phyloP scores from a whole-genome alignment of 2,888 invertebrate species.

The Amphipyra berbera region DNA sequence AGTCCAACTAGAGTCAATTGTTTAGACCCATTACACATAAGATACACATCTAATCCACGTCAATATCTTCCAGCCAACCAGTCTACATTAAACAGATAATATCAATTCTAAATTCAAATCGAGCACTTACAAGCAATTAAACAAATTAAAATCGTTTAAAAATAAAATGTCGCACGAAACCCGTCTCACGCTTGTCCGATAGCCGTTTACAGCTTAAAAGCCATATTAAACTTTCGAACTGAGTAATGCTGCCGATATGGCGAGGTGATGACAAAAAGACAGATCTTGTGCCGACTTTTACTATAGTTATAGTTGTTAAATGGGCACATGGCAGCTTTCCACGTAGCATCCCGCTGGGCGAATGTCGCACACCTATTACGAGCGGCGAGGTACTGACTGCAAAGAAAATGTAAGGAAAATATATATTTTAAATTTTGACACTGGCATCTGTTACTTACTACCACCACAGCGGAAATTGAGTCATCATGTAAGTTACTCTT shows the following conservation, averaged over 20 bases:
- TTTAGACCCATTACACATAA: neutral
- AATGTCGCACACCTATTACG: conserved; percentile 66
- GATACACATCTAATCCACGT: conserved; percentile 19
- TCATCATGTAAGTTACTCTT: too few relatives aligned
- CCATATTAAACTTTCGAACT: conserved; percentile 71
- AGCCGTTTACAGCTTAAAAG: conserved; percentile 48
- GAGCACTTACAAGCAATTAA: conserved; percentile 42
- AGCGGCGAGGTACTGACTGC: conserved; percentile 53
- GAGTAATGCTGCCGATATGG: conserved; percentile 66
- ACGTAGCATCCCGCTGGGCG: conserved; percentile 64
- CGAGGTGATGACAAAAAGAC: conserved; percentile 65
- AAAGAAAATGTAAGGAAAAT: conserved; percentile 30
- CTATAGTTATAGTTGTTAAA: conserved; percentile 61
- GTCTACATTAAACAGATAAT: conserved; percentile 36
- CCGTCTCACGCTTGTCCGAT: conserved; percentile 34
- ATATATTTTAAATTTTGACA: too few relatives aligned
- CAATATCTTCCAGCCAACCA: conserved; percentile 15
- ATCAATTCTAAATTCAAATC: conserved; percentile 53
- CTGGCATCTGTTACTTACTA: too few relatives aligned
- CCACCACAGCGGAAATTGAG: too few relatives aligned
- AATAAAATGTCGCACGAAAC: conserved; percentile 38
- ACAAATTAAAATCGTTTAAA: conserved; percentile 52
- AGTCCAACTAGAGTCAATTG: neutral
- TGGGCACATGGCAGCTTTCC: conserved; percentile 64
- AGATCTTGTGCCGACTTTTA: conserved; percentile 57